A percentile compares a stretch with the other conserved stretches of the same genome.
These are phyloP conservation scores for Parthenolecanium corni DNA, from an alignment of 2,888 invertebrate genomes.

Conservation along the genomic window DNA sequence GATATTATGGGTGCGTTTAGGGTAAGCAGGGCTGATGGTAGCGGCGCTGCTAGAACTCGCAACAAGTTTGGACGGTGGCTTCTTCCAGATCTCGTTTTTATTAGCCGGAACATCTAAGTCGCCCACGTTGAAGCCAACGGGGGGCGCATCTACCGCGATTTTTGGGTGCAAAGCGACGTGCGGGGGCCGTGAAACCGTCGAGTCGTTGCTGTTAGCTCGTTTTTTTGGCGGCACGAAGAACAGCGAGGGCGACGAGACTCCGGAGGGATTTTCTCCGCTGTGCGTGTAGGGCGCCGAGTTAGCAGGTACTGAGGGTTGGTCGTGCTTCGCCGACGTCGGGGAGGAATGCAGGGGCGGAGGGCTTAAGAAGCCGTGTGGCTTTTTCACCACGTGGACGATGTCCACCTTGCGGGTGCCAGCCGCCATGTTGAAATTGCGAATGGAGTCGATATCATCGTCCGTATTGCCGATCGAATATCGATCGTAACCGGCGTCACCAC, in stretches of 20 bases:
- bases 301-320: neutral
- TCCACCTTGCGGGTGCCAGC: constrained; percentile 6
- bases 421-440: neutral
- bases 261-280: neutral
- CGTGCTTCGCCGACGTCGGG: neutral
- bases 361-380: constrained; percentile 21
- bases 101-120: neutral
- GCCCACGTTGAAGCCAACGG: neutral
- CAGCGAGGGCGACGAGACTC: neutral
- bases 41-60: neutral
- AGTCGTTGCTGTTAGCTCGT: neutral
- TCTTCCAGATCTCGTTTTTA: constrained; percentile 13
- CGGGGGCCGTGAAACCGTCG: neutral
- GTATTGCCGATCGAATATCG: neutral
- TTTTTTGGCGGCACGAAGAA: neutral
- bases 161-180: neutral
- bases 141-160: neutral
- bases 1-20: neutral
- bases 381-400: constrained; percentile 8
- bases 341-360: constrained; percentile 1
- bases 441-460: constrained; percentile 1
- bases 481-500: constrained; percentile 4
- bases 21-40: neutral
- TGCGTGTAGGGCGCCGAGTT: neutral
- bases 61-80: constrained; percentile 5